phyloP scores from a whole-genome alignment of 2,888 invertebrate genomes.

The Urechis unicinctus region DNA sequence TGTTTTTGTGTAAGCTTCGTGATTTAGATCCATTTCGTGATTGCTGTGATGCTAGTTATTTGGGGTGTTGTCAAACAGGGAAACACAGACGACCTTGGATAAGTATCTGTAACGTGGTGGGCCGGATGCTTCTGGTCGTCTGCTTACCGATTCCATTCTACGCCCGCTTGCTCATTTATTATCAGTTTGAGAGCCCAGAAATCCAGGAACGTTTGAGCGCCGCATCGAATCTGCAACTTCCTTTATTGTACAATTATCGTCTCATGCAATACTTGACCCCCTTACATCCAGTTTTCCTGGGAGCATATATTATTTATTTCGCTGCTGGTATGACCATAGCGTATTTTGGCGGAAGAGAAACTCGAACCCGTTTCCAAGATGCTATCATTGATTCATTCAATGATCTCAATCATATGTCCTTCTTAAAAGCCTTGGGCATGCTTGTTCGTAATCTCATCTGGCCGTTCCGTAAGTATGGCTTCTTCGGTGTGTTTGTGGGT shows the following conservation, averaged over 20 bases:
- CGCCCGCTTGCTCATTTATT: conserved; percentile 34
- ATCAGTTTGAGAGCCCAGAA: conserved; percentile 36
- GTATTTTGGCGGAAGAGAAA: conserved; percentile 22
- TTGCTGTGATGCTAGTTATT: conserved; percentile 24
- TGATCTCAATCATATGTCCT: conserved; percentile 35
- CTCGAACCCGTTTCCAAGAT: conserved; percentile 28
- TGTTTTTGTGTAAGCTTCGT: conserved; percentile 19
- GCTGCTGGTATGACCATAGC: conserved; percentile 29
- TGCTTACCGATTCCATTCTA: conserved; percentile 40
- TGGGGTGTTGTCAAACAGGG: conserved; percentile 15
- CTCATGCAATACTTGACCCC: conserved; percentile 27
- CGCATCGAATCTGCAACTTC: conserved; percentile 22
- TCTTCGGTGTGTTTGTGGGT: conserved; percentile 31
- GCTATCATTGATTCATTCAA: conserved; percentile 34
- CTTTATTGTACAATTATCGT: conserved; percentile 18
- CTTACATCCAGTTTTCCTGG: conserved; percentile 34
- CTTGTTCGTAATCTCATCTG: conserved; percentile 30
- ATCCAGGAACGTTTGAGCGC: conserved; percentile 22
- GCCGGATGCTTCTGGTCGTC: conserved; percentile 27
- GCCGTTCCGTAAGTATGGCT: conserved; percentile 39
- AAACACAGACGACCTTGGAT: conserved; percentile 10
- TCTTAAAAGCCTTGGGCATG: conserved; percentile 34
- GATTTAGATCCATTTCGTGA: conserved; percentile 16
- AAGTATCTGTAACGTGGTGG: conserved; percentile 23
- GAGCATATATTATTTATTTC: conserved; percentile 35